phyloP scores from a whole-genome alignment of 2,888 invertebrate genomes.

The Clusia tigrina region DNA sequence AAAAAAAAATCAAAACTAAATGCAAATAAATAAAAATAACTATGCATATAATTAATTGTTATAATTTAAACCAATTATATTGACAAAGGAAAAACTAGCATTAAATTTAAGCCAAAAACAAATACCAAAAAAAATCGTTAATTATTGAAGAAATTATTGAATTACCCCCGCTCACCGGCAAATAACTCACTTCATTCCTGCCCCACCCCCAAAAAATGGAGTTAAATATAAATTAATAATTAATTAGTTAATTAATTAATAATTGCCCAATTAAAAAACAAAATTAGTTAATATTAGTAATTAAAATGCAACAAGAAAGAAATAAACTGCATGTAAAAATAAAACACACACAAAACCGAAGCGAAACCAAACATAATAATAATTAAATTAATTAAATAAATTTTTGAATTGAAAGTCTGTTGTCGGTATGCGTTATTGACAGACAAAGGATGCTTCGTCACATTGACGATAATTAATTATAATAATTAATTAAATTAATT shows the following conservation, averaged over 20 bases:
- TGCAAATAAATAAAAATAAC: slow-evolving; percentile 27
- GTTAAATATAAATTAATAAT: slow-evolving; percentile 9
- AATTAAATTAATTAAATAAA: slow-evolving; percentile 35
- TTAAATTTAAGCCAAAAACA: slow-evolving; percentile 23
- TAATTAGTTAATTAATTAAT: slow-evolving; percentile 18
- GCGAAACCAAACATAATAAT: slow-evolving; percentile 36
- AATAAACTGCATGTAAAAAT: slow-evolving; percentile 46
- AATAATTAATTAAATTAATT: slow-evolving; percentile 49
- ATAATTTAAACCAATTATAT: slow-evolving; percentile 47
- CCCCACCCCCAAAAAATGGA: not conserved
- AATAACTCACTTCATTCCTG: not conserved
- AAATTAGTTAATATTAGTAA: slow-evolving; percentile 17
- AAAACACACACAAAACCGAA: slow-evolving; percentile 30
- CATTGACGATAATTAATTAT: slow-evolving; percentile 65
- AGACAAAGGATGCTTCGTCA: slow-evolving; percentile 64
- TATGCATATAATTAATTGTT: slow-evolving; percentile 39
- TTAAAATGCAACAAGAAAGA: slow-evolving; percentile 13
- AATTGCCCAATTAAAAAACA: slow-evolving; percentile 14
- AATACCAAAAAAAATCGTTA: slow-evolving; percentile 36
- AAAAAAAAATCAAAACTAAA: slow-evolving; percentile 16
- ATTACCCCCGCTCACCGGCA: not conserved
- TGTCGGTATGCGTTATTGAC: slow-evolving; percentile 63
- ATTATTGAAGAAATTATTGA: slow-evolving; percentile 9
- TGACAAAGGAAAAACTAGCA: slow-evolving; percentile 50
- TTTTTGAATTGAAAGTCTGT: slow-evolving; percentile 59